A percentile compares a stretch with the other conserved stretches of the same genome.
Conservation (phyloP, 2,797 vertebrate genomes). For the Mus minutoides region DNA sequence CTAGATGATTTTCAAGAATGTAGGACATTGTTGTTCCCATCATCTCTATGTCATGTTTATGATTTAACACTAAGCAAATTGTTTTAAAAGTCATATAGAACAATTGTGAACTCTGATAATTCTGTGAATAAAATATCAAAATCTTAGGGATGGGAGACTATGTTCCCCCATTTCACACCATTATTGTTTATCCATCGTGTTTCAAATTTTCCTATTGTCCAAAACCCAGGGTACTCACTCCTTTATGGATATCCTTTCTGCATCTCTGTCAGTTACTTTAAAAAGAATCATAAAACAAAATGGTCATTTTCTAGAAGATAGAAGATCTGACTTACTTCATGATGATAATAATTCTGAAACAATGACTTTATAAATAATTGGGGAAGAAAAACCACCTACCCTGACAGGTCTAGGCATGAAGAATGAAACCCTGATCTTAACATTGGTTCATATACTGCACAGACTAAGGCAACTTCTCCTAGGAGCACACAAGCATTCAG, state of each 20-base stretch:
- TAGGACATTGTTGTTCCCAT: not conserved
- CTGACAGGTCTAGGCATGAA: not conserved
- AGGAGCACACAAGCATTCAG: not conserved
- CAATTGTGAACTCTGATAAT: not conserved
- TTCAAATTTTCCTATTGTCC: not conserved
- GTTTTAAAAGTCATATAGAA: not conserved
- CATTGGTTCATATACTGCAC: not conserved
- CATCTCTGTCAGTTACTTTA: not conserved
- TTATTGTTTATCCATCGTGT: not conserved
- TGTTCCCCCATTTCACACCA: not conserved
- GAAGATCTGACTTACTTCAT: not conserved
- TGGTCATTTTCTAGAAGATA: not conserved
- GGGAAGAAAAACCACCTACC: not conserved
- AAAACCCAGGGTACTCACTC: not conserved
- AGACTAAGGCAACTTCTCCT: not conserved
- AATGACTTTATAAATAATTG: not conserved
- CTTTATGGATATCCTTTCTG: not conserved
- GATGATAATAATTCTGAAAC: not conserved
- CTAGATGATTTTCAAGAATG: not conserved
- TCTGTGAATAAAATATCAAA: not conserved
- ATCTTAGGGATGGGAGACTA: fast-evolving
- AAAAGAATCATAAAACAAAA: no score
- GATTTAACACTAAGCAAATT: not conserved
- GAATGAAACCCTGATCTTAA: not conserved
- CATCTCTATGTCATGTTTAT: not conserved